These are phyloP conservation scores for Dicerorhinus sumatrensis DNA, from an alignment of 2,113 vertebrate genomes.

Conservation along the genomic window DNA sequence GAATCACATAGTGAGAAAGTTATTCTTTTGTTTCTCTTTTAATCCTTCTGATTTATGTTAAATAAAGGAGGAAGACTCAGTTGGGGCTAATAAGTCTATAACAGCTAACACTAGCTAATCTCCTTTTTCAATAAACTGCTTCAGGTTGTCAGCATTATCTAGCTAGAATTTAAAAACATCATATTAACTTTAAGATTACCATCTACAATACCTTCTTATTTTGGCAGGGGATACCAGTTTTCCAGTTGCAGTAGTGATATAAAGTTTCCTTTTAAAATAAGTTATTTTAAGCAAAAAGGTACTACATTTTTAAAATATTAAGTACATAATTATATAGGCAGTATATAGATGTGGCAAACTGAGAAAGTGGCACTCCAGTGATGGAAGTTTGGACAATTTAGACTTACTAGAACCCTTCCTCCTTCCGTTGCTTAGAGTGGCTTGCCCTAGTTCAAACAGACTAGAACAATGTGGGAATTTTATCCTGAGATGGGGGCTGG, in stretches of 20 bases:
- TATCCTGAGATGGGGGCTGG: background rate
- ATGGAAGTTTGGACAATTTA: background rate
- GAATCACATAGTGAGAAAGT: background rate
- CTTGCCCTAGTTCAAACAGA: background rate
- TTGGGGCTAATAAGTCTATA: background rate
- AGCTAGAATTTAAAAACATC: background rate
- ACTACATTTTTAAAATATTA: background rate
- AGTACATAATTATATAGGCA: background rate
- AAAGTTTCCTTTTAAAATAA: constrained; percentile 2
- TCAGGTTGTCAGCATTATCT: background rate
- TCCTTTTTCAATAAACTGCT: background rate
- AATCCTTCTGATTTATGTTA: background rate
- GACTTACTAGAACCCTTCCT: background rate
- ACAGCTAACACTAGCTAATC: background rate
- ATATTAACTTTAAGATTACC: constrained; percentile 12
- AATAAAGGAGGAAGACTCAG: background rate
- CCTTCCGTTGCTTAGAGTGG: background rate
- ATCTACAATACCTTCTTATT: background rate
- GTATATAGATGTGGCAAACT: background rate
- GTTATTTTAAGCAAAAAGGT: background rate
- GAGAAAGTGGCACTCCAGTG: background rate
- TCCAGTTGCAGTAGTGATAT: background rate
- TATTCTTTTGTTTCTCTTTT: background rate
- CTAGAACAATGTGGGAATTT: background rate
- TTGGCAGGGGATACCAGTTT: background rate